Evolutionary conservation across 2,888 invertebrate species (phyloP).

Genomic region (Thecocarcelia acutangulata): DNA sequence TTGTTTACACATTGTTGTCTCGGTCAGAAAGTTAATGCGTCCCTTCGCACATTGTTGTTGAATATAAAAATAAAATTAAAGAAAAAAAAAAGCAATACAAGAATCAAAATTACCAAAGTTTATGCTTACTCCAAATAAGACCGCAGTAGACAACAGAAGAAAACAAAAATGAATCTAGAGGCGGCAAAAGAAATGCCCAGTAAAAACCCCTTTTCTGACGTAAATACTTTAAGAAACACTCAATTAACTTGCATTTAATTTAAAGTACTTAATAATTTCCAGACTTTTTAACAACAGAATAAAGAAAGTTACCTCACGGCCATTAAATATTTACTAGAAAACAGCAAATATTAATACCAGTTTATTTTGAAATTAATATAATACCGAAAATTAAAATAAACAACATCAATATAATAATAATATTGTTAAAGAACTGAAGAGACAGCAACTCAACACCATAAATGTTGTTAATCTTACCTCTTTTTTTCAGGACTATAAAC

Average conservation of each 20-base stretch:
- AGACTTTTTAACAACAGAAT: slow-evolving; percentile 50
- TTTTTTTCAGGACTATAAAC: background rate
- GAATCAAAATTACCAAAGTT: slow-evolving; percentile 51
- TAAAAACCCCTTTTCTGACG: background rate
- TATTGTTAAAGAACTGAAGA: slow-evolving; percentile 18
- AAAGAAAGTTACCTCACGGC: slow-evolving; percentile 52
- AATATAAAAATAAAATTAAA: slow-evolving; percentile 34
- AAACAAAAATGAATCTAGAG: background rate
- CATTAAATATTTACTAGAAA: slow-evolving; percentile 38
- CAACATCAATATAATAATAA: background rate
- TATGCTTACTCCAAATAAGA: slow-evolving; percentile 25
- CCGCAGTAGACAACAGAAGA: slow-evolving; percentile 12
- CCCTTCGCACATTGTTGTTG: slow-evolving; percentile 49
- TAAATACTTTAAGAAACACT: background rate
- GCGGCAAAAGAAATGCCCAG: background rate
- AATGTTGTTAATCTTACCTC: slow-evolving; percentile 51
- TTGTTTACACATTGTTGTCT: slow-evolving; percentile 58
- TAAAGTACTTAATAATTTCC: slow-evolving; percentile 46
- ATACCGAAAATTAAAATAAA: background rate
- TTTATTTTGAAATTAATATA: slow-evolving; percentile 31
- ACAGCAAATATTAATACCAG: slow-evolving; percentile 18
- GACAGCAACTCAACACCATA: slow-evolving; percentile 2
- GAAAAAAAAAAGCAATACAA: slow-evolving; percentile 21
- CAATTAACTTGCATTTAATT: slow-evolving; percentile 14
- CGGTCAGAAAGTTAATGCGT: slow-evolving; percentile 49